Conservation (phyloP, 2,797 vertebrate genomes). For the Vireo griseus region DNA sequence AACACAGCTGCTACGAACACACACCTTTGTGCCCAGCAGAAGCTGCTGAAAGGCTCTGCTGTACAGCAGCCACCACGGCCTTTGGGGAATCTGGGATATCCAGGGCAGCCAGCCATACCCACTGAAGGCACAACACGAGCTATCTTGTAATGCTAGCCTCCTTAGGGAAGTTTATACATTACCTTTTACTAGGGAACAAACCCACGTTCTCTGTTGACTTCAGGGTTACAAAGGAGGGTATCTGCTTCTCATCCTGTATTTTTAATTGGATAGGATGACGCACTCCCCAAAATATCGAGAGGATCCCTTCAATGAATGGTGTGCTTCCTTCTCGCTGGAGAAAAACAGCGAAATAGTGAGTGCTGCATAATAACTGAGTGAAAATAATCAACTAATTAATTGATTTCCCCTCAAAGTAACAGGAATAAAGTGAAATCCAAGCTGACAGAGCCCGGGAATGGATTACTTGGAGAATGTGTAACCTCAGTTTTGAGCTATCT, state of each 20-base stretch:
- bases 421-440: neutral
- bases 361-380: neutral
- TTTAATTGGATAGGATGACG: conserved; percentile 85
- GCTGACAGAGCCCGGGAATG: neutral
- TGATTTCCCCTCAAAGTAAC: neutral
- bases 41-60: neutral
- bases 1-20: neutral
- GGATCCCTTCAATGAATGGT: conserved; percentile 81
- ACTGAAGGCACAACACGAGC: rapidly evolving
- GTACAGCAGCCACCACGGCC: rapidly evolving
- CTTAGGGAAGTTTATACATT: neutral
- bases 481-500: neutral
- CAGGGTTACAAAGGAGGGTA: conserved; percentile 61
- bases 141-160: neutral
- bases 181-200: conserved; percentile 81
- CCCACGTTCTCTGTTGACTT: conserved; percentile 69
- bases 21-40: neutral
- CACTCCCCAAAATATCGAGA: conserved; percentile 91
- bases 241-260: conserved; percentile 90
- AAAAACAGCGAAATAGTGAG: neutral
- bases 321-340: neutral
- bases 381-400: neutral
- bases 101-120: neutral
- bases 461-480: rapidly evolving
- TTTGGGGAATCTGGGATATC: neutral